Conservation (phyloP, 2,888 invertebrate genomes). For the Drosophila algonquin region DNA sequence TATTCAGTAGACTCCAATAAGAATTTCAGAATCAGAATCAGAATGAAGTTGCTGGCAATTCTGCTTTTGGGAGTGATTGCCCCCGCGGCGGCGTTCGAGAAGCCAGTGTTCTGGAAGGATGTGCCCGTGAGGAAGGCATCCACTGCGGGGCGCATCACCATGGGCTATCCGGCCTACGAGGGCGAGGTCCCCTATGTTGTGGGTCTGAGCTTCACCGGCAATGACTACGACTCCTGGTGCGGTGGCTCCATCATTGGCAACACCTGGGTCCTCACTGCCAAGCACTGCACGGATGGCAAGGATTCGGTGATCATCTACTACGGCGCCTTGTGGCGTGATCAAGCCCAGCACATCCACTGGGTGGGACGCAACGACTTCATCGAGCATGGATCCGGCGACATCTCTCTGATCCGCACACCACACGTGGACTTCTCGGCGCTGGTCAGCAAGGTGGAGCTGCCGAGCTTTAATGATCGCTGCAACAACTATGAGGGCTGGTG, state of each 20-base stretch:
- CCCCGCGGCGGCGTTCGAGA: too few species aligned
- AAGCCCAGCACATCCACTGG: constrained; percentile 61
- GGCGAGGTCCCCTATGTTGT: constrained; percentile 73
- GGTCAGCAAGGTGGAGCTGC: constrained; percentile 57
- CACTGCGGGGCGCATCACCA: constrained; percentile 67
- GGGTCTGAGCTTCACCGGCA: constrained; percentile 60
- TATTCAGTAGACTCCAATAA: too few species aligned
- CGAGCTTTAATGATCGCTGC: constrained; percentile 53
- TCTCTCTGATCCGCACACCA: constrained; percentile 68
- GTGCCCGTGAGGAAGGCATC: too few species aligned
- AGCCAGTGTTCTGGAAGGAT: too few species aligned
- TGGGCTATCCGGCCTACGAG: constrained; percentile 63
- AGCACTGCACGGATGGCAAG: constrained; percentile 69
- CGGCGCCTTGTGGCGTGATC: constrained; percentile 64
- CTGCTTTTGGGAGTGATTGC: too few species aligned
- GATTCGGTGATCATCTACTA: constrained; percentile 61
- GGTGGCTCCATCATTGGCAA: constrained; percentile 75
- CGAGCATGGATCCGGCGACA: constrained; percentile 55
- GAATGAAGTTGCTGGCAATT: too few species aligned
- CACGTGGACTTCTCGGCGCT: constrained; percentile 58
- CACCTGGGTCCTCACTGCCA: constrained; percentile 74
- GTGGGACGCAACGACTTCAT: constrained; percentile 58
- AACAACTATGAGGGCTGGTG: constrained; percentile 53
- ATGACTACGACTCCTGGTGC: constrained; percentile 59
- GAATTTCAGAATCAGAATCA: too few species aligned